Evolutionary conservation across 2,888 invertebrate genomes (phyloP), one percentile per base, ranked within the genome.

Genomic region (Ophion costatus): DNA sequence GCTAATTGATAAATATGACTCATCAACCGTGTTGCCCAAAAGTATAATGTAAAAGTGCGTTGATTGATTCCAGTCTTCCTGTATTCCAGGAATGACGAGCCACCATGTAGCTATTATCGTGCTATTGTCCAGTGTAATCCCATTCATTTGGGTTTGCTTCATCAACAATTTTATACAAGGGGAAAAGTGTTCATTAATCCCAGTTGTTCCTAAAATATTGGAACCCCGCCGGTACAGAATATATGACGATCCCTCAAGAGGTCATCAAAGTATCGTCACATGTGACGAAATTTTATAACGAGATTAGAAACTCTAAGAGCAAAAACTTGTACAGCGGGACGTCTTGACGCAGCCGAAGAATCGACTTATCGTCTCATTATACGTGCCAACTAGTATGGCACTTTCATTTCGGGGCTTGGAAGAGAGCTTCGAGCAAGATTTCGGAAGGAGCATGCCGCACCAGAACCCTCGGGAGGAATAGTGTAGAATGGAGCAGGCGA

Each of bases 401-500:
- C 22, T 42, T 66, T 70, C 64, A 33, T 71, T 70, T 42, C 67
- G 56, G 20, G 45, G 42, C 69, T 38, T 42, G 75, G 75, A 61
- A 75, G 51, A 56, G 61, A 85, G 71, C 74, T 86, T 83, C 63
- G 64, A 56, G 38, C 69, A 81, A 78, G 69, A 81, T 82, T 84
- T 82, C 33, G 74, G 80, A 17, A 57, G 56, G 29, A 59, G 38
- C 69, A 74, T 64, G 74, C 69, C 70, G 70, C 29, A 20, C 56
- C 56, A 38, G 24, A 64, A 59, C 74, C 70, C 67, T 64, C 71
- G 78, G 24, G 64, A 61, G 66, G 71, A 81, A 69, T 57, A 69
- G 67, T 74, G 77, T 77, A 84, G 84, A 85, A 84, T 80, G 67
- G 77, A 77, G 86, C 78, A 70, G 71, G 71, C 80, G 87, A 86